Percentiles rank a stretch among this genome's conserved stretches.
Conservation (phyloP, 2,888 invertebrate genomes). For the Anthrax anthrax region DNA sequence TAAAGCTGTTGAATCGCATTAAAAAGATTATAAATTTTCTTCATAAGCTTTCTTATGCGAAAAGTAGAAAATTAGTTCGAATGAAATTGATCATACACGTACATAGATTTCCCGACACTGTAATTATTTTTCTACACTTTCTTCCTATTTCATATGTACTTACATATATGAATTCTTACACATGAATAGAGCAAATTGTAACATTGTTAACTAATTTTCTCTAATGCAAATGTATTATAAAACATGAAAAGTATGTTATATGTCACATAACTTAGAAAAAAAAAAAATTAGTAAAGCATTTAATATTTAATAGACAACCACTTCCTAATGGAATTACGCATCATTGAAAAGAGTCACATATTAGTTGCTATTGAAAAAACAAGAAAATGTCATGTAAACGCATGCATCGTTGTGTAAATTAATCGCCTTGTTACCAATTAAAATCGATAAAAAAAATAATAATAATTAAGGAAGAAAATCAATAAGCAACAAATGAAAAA, state of each 20-base stretch:
- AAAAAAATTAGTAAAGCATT: too few species aligned
- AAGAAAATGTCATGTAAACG: slow-evolving; percentile 7
- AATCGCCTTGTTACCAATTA: slow-evolving; percentile 5
- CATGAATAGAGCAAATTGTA: not conserved
- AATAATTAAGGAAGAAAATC: slow-evolving; percentile 2
- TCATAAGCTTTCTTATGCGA: too few species aligned
- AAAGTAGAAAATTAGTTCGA: too few species aligned
- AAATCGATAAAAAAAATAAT: not conserved
- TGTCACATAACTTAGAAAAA: not conserved
- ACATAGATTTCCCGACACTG: too few species aligned
- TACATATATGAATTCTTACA: too few species aligned
- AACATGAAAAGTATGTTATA: not conserved
- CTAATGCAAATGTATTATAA: not conserved
- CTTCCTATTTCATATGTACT: too few species aligned
- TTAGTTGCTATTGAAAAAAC: not conserved
- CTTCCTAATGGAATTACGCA: slow-evolving; percentile 3
- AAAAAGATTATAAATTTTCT: too few species aligned
- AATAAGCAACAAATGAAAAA: not conserved
- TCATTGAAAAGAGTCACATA: slow-evolving; percentile 2
- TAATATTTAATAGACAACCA: not conserved
- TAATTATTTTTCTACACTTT: too few species aligned
- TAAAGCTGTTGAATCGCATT: too few species aligned
- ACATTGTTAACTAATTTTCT: not conserved
- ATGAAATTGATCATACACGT: too few species aligned
- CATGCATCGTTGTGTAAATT: slow-evolving; percentile 2